A percentile compares a stretch with the other conserved stretches of the same genome.
Evolutionary conservation across 2,113 vertebrate species (phyloP).

Genomic region (Pterophyllum scalare): DNA sequence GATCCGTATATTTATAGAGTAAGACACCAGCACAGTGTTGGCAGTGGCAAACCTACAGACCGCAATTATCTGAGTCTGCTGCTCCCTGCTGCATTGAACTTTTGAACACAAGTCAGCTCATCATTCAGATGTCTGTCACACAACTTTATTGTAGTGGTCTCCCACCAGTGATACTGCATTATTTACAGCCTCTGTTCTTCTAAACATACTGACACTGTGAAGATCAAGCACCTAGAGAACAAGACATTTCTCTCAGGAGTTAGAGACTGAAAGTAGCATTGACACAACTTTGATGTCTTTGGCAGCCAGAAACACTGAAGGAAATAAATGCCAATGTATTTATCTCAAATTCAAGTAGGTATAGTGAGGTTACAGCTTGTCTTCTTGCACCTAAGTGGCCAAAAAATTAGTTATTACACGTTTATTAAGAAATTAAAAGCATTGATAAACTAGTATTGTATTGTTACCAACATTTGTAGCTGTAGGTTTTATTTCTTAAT

Average conservation of each 20-base stretch:
- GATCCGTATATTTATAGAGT: constrained; percentile 1
- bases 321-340: neutral
- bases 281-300: neutral
- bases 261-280: neutral
- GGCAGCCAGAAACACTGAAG: neutral
- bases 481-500: neutral
- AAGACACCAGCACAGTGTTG: neutral
- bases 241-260: neutral
- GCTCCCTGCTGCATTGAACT: neutral
- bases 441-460: neutral
- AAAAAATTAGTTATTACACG: neutral
- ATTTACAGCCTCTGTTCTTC: neutral
- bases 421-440: neutral
- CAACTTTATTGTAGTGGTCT: neutral
- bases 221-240: neutral
- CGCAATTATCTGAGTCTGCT: neutral
- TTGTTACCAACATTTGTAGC: neutral
- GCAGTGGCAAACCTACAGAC: constrained; percentile 7
- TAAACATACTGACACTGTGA: neutral
- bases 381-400: rapidly evolving
- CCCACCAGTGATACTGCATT: neutral
- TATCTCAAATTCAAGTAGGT: neutral
- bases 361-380: neutral
- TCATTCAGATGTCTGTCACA: constrained; percentile 1
- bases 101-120: neutral